A percentile compares a stretch with the other conserved stretches of the same genome.
These are phyloP conservation scores for Leptothorax acervorum DNA, from an alignment of 2,888 invertebrate species.

Conservation along the genomic window DNA sequence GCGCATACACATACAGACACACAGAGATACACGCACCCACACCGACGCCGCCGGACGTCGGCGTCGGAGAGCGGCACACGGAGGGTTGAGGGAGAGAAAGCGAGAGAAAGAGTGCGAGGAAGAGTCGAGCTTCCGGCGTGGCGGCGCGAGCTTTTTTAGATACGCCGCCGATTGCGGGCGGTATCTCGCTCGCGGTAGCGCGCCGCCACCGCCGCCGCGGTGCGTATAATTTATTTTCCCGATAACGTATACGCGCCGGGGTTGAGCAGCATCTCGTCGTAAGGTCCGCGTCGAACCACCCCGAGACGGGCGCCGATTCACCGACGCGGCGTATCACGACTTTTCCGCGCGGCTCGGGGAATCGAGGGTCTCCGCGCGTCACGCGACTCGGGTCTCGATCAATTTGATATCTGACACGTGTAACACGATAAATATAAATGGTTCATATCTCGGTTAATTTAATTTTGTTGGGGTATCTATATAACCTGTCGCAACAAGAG, in stretches of 20 bases:
- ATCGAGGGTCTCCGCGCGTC: too few species aligned
- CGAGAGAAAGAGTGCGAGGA: constrained; percentile 54
- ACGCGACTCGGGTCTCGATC: not conserved
- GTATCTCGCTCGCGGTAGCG: constrained; percentile 42
- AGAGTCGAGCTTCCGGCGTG: constrained; percentile 53
- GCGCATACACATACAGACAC: not conserved
- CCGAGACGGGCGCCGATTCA: not conserved
- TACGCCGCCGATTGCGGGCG: constrained; percentile 43
- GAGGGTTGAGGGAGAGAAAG: not conserved
- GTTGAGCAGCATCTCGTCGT: constrained; percentile 31
- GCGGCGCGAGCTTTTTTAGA: constrained; percentile 53
- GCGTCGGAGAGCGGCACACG: not conserved
- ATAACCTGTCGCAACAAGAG: not conserved
- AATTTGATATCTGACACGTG: not conserved
- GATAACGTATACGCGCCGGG: constrained; percentile 22
- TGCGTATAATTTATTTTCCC: constrained; percentile 55
- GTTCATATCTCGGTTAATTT: not conserved
- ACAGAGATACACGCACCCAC: not conserved
- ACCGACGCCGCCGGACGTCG: constrained; percentile 21
- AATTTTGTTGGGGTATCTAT: not conserved
- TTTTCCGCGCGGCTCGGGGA: not conserved
- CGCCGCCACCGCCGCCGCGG: constrained; percentile 14
- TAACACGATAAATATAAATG: not conserved
- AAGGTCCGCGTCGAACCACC: constrained; percentile 45
- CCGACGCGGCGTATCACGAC: not conserved